Base-by-base conservation (phyloP, 2,113 vertebrate genomes). In the Colistium nudipinnis region DNA sequence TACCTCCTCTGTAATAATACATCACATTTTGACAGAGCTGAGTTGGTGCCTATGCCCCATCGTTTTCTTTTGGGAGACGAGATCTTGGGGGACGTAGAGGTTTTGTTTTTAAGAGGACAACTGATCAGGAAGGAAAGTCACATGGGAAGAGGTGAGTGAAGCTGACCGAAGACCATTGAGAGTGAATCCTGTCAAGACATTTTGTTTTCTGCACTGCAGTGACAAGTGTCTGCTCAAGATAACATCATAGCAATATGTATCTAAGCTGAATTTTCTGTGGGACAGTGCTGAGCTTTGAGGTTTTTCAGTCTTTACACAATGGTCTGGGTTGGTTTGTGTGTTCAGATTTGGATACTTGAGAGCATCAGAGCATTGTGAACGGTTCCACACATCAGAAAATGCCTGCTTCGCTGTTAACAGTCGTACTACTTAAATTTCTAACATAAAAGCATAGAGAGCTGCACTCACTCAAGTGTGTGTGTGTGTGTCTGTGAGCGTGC, bases 1-100 rank as follows among this genome's bases (percentile, higher is more conserved):
- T 36, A 38, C 61, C 36, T 78, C 63, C 80, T 84, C 78, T 43
- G 81, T 72, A 84, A 85, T 84, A 87, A 82, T 67, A 76, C 82
- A 81, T 83, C 31, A 76, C 14, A 51, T 22, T 53, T 1, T 74
- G 70, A 78, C 78, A 19, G 61, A 60, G 63, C 24, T 9, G 2
- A 12, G 7, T 33, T 6, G 4, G 9, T 2, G 57, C 70, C 56
- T 6, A 12, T 10, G 25, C 61, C 69, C 59, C 9, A 75, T 77
- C 75, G n/a, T n/a, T 20, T 17, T 59, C 70, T 31, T 61, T 38
- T 44, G 39, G 9, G 39, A n/a, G n/a, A n/a, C 7, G 27, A 62
- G 35, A 1, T 78, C 78, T 62, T 25, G 16, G 12, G 17, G 20
- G 28, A 11, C 17, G 30, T 24, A 1, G 1, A 0, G 17, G 43